Conservation (phyloP, 2,797 vertebrate genomes). For the Sebastes iracundus region DNA sequence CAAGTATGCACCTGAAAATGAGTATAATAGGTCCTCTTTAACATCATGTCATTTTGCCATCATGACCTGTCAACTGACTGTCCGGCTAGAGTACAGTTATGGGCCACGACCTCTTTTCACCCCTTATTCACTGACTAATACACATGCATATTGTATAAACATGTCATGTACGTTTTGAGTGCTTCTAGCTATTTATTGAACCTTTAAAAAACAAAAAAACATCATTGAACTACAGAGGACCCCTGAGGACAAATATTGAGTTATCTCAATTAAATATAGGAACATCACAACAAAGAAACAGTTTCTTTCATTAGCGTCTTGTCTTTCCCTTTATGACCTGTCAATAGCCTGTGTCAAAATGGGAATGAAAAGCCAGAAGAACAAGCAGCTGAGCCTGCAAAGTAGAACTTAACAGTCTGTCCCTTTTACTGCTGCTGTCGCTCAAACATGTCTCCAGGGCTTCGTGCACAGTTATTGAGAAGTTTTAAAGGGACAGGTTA, state of each 20-base stretch:
- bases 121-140: neutral
- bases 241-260: neutral
- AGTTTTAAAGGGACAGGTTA: slow-evolving; percentile 60
- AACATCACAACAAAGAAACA: slow-evolving; percentile 1
- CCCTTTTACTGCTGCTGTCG: slow-evolving; percentile 51
- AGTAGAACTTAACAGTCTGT: slow-evolving; percentile 48
- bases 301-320: neutral
- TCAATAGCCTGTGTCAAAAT: slow-evolving; percentile 51
- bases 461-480: slow-evolving; percentile 56
- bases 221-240: neutral
- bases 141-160: neutral
- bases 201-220: neutral
- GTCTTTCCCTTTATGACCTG: slow-evolving; percentile 47
- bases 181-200: neutral
- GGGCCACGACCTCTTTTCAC: neutral
- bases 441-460: slow-evolving; percentile 66
- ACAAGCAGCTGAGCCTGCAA: slow-evolving; percentile 63
- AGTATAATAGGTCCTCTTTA: no score
- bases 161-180: neutral
- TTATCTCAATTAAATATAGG: slow-evolving; percentile 32
- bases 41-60: neutral
- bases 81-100: neutral
- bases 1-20: no score
- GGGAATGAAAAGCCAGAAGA: slow-evolving; percentile 55
- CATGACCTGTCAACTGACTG: neutral